Conservation (phyloP, 1,140 invertebrate species). For the Drosophila ogumai region DNA sequence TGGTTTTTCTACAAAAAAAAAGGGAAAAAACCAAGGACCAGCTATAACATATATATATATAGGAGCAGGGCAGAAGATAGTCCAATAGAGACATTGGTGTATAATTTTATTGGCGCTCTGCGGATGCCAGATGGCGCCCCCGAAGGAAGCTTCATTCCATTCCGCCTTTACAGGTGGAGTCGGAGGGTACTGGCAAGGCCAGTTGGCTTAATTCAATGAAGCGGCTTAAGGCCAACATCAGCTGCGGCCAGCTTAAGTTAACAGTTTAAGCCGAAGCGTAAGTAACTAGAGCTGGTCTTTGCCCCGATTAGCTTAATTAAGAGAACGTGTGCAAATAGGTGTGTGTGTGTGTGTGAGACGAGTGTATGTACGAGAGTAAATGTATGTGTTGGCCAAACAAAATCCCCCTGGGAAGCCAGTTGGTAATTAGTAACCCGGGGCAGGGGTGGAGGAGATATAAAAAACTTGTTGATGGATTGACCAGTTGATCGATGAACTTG, state of each 20-base stretch:
- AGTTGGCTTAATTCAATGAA: slow-evolving; percentile 79
- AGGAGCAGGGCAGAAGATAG: slow-evolving; percentile 31
- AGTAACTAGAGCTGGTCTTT: slow-evolving; percentile 39
- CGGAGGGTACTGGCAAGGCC: not conserved
- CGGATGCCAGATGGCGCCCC: slow-evolving; percentile 61
- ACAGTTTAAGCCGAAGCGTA: slow-evolving; percentile 40
- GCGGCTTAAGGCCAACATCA: slow-evolving; percentile 48
- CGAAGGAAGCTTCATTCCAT: not conserved
- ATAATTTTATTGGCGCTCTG: slow-evolving; percentile 79
- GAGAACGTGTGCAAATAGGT: slow-evolving; percentile 12
- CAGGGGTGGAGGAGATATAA: not conserved
- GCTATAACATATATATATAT: slow-evolving; percentile 6
- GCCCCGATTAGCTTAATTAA: slow-evolving; percentile 54
- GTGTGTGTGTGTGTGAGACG: not conserved
- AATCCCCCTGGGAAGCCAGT: slow-evolving; percentile 32
- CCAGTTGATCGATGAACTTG: slow-evolving; percentile 42
- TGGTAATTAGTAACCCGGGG: slow-evolving; percentile 15
- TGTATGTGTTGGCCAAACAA: slow-evolving; percentile 26
- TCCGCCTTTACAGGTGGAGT: slow-evolving; percentile 50
- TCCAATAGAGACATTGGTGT: slow-evolving; percentile 71
- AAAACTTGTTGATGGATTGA: slow-evolving; percentile 39
- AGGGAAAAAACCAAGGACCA: slow-evolving; percentile 9
- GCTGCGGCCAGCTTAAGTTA: slow-evolving; percentile 51
- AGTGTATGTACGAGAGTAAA: not conserved
- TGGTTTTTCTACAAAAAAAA: slow-evolving; percentile 2